Evolutionary conservation across 2,888 invertebrate genomes (phyloP).

Genomic region (Lysandra bellargus): DNA sequence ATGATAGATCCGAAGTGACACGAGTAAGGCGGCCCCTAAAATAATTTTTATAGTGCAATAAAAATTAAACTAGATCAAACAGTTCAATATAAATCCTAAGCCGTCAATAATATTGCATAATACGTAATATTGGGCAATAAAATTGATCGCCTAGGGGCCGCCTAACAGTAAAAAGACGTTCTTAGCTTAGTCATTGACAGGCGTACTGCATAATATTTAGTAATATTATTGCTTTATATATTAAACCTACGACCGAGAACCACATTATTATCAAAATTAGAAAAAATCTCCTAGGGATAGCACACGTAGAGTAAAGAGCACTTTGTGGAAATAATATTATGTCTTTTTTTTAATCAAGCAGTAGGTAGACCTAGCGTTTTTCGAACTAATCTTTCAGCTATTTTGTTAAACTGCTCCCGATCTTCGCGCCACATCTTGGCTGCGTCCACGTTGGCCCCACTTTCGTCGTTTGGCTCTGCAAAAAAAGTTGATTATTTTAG

Average conservation of each 20-base stretch:
- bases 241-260: not conserved
- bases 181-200: not conserved
- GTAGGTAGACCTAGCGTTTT: slow-evolving; percentile 90
- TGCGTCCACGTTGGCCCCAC: slow-evolving; percentile 99
- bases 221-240: not conserved
- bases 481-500: not conserved
- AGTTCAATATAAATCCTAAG: too few relatives aligned
- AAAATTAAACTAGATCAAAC: too few relatives aligned
- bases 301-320: slow-evolving; percentile 20
- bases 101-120: too few relatives aligned
- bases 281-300: not conserved
- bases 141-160: too few relatives aligned
- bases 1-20: not conserved
- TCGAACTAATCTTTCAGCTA: slow-evolving; percentile 94
- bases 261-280: not conserved
- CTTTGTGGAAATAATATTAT: slow-evolving; percentile 20
- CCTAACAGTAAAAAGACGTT: not conserved
- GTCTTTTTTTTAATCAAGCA: slow-evolving; percentile 40
- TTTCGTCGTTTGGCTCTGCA: slow-evolving; percentile 97
- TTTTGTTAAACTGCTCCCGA: slow-evolving; percentile 93
- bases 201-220: not conserved
- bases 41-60: too few relatives aligned
- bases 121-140: too few relatives aligned
- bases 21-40: not conserved
- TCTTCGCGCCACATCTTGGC: slow-evolving; percentile 99